phyloP scores from a whole-genome alignment of 2,888 invertebrate genomes.

The Amblyteles armatorius region DNA sequence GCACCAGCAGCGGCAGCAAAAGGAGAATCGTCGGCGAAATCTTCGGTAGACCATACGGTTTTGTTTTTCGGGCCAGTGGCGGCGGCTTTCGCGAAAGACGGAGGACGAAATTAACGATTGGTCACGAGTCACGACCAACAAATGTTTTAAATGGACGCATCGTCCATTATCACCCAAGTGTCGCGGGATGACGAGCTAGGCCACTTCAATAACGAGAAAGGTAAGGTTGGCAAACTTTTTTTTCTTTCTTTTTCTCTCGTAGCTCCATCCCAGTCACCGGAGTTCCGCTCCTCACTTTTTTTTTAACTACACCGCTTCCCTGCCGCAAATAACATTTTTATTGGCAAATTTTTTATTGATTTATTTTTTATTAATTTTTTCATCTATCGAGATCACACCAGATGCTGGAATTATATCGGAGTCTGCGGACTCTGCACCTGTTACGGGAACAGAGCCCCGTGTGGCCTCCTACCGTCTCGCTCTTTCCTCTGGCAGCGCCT shows the following conservation, averaged over 20 bases:
- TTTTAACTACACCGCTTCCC: neutral
- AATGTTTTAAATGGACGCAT: conserved; percentile 97
- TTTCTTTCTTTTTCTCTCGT: neutral
- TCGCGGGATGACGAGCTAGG: conserved; percentile 97
- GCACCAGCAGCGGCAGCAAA: conserved; percentile 54
- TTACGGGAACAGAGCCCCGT: conserved; percentile 69
- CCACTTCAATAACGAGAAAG: conserved; percentile 96
- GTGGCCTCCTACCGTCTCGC: conserved; percentile 64
- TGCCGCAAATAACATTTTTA: neutral
- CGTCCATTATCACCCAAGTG: conserved; percentile 99
- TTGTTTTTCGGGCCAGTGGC: conserved; percentile 52
- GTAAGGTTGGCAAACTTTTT: conserved; percentile 84
- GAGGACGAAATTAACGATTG: conserved; percentile 81
- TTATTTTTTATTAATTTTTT: conserved; percentile 23
- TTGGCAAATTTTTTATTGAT: neutral
- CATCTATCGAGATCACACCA: conserved; percentile 42
- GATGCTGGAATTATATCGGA: conserved; percentile 55
- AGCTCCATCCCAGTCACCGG: neutral
- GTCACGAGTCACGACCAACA: conserved; percentile 84
- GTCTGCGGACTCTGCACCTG: conserved; percentile 76
- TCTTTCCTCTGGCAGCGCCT: conserved; percentile 67
- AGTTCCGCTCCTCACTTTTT: neutral
- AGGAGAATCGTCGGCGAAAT: conserved; percentile 51
- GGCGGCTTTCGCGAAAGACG: conserved; percentile 71
- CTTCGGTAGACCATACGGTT: conserved; percentile 46